Evolutionary conservation across 2,888 invertebrate species (phyloP).

Genomic region (Erebia aethiops): DNA sequence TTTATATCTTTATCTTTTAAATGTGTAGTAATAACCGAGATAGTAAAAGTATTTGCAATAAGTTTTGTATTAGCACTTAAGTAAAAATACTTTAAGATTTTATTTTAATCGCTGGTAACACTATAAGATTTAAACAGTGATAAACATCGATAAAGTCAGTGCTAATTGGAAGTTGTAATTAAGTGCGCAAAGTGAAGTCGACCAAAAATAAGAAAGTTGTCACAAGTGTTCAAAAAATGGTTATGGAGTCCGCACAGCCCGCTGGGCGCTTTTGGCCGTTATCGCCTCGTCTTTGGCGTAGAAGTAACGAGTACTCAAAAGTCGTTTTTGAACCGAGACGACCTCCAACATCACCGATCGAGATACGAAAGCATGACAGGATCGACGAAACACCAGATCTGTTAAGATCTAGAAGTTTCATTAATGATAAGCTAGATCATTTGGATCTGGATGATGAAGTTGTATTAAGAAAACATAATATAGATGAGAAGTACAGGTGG

Average conservation of each 20-base stretch:
- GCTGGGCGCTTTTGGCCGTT: constrained; percentile 75
- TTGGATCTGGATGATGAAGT: constrained; percentile 62
- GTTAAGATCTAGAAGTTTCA: constrained; percentile 62
- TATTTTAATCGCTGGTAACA: constrained; percentile 14
- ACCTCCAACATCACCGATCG: constrained; percentile 68
- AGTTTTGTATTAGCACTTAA: background rate
- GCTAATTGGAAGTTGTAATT: constrained; percentile 27
- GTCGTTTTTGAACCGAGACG: constrained; percentile 75
- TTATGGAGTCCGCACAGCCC: constrained; percentile 74
- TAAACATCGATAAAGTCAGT: constrained; percentile 61
- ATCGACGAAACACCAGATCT: constrained; percentile 67
- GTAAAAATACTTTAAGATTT: background rate
- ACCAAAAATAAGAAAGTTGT: constrained; percentile 47
- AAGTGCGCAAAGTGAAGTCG: constrained; percentile 29
- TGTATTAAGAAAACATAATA: constrained; percentile 30
- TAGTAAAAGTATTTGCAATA: background rate
- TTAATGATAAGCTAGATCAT: constrained; percentile 64
- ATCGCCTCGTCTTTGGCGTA: constrained; percentile 74
- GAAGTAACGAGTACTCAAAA: constrained; percentile 76
- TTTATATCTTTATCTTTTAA: constrained; percentile 26
- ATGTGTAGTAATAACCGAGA: constrained; percentile 10
- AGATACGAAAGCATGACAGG: constrained; percentile 55
- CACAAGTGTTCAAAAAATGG: constrained; percentile 59
- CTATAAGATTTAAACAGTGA: constrained; percentile 14
- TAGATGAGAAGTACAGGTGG: constrained; percentile 59